Evolutionary conservation across 2,888 invertebrate species (phyloP).

Genomic region (Nysson spinosus): DNA sequence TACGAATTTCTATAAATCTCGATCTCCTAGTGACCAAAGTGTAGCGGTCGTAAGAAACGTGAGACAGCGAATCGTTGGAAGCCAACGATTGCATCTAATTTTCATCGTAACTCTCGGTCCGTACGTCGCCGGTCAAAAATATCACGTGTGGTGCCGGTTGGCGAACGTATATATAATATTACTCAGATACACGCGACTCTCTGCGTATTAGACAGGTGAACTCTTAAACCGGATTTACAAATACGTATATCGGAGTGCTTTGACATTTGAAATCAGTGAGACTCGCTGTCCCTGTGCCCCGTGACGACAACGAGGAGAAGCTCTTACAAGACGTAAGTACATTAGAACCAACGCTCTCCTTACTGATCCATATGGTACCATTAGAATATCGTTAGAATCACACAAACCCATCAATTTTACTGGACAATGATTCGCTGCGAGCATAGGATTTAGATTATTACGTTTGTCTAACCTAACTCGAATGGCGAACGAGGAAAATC

Average conservation of each 20-base stretch:
- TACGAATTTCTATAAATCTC: neutral
- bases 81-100: too few species aligned
- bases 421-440: conserved; percentile 5
- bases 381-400: neutral
- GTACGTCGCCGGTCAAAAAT: conserved; percentile 13
- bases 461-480: conserved; percentile 1
- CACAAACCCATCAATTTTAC: conserved; percentile 2
- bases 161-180: conserved; percentile 5
- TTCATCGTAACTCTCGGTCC: neutral
- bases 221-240: conserved; percentile 41
- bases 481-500: neutral
- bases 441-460: neutral
- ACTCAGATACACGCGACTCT: conserved; percentile 10
- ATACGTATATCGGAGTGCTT: conserved; percentile 24
- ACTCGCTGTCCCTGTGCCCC: conserved; percentile 38
- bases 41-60: neutral
- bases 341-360: neutral
- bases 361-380: conserved; percentile 45
- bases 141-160: conserved; percentile 42
- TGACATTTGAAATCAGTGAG: conserved; percentile 26
- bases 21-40: conserved; percentile 5
- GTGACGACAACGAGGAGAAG: conserved; percentile 40
- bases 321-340: conserved; percentile 52
- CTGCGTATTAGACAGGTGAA: conserved; percentile 8
- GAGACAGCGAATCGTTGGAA: too few species aligned